Percentiles rank a stretch among this genome's conserved stretches.
These are phyloP conservation scores for Andrena minutula DNA, from an alignment of 2,888 invertebrate species.

Conservation along the genomic window DNA sequence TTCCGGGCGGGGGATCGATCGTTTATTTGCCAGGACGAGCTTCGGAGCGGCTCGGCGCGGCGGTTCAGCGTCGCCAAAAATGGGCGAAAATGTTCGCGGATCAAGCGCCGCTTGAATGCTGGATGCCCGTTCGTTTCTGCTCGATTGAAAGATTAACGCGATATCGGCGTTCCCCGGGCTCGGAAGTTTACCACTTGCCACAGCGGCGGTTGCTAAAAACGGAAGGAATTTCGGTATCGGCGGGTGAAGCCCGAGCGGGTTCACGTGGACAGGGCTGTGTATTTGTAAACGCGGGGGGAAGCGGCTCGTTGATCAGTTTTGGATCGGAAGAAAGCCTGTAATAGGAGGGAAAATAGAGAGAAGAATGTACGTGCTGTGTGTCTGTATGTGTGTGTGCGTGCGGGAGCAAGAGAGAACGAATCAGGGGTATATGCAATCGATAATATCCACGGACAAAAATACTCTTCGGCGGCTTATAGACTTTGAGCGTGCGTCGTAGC, in stretches of 20 bases:
- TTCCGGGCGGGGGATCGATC: conserved; percentile 22
- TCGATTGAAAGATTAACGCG: background rate
- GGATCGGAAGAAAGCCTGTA: conserved; percentile 9
- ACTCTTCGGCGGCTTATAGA: conserved; percentile 75
- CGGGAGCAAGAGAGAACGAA: conserved; percentile 43
- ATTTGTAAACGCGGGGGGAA: conserved; percentile 15
- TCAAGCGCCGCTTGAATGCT: background rate
- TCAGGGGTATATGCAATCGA: conserved; percentile 76
- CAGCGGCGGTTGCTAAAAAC: background rate
- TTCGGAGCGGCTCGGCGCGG: background rate
- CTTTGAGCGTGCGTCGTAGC: conserved; percentile 55
- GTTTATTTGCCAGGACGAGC: background rate
- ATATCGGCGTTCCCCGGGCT: background rate
- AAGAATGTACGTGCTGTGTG: conserved; percentile 7
- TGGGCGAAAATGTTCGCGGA: background rate
- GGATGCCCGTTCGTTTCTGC: background rate
- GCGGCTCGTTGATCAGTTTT: conserved; percentile 16
- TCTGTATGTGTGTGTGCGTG: background rate
- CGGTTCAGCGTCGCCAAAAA: background rate
- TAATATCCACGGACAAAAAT: conserved; percentile 80
- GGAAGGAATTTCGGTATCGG: background rate
- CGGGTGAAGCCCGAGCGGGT: background rate
- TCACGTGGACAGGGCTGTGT: background rate
- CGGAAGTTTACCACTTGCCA: background rate
- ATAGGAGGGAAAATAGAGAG: conserved; percentile 37